Evolutionary conservation across 2,113 vertebrate genomes (phyloP).

Genomic region (Cariama cristata): DNA sequence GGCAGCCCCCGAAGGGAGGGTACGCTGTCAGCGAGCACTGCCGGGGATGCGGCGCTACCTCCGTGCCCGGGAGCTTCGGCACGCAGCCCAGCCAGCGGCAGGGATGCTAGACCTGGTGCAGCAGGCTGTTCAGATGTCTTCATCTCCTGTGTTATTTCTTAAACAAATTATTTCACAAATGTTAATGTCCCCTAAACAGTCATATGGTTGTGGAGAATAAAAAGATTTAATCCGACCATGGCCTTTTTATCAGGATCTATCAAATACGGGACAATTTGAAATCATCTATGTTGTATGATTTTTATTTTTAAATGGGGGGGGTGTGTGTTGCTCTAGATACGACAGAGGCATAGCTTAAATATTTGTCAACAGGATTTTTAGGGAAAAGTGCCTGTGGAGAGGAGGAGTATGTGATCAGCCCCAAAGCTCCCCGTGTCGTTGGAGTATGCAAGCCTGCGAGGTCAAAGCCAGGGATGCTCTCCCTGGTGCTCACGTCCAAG

Average conservation of each 20-base stretch:
- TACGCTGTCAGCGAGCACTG: background rate
- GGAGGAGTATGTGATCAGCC: background rate
- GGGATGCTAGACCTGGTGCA: background rate
- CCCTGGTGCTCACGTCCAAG: background rate
- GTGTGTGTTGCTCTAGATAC: rapidly evolving
- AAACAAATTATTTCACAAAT: background rate
- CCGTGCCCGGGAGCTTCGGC: background rate
- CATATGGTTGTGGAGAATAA: background rate
- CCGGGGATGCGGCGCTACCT: background rate
- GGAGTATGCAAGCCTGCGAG: background rate
- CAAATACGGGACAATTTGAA: background rate
- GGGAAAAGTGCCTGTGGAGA: background rate
- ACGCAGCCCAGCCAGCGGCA: background rate
- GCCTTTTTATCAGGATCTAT: background rate
- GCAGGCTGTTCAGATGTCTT: background rate
- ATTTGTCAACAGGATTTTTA: background rate
- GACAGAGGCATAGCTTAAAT: rapidly evolving
- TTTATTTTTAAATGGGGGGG: background rate
- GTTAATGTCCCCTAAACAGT: background rate
- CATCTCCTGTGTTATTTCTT: background rate
- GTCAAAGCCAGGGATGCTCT: background rate
- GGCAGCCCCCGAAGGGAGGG: background rate
- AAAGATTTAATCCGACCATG: background rate
- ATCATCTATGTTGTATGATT: background rate
- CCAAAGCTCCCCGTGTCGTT: background rate